Percentiles rank a stretch among this genome's conserved stretches.
These are phyloP conservation scores for Tinea trinotella DNA, from an alignment of 2,888 invertebrate species.

Conservation along the genomic window DNA sequence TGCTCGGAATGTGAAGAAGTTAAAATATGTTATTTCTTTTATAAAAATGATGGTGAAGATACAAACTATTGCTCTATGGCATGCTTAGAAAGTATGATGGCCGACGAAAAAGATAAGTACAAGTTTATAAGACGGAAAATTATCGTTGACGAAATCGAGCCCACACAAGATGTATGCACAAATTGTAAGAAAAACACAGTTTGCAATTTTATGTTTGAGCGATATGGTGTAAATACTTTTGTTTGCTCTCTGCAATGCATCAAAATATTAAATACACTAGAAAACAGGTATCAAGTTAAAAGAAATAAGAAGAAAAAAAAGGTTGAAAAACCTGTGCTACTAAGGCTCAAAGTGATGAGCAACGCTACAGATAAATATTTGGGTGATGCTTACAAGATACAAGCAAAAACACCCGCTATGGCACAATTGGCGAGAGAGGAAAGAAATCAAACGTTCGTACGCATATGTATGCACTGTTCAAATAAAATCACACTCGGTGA, in stretches of 20 bases:
- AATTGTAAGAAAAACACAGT: conserved; percentile 61
- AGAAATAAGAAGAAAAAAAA: conserved; percentile 33
- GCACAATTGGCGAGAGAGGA: conserved; percentile 72
- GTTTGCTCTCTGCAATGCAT: conserved; percentile 75
- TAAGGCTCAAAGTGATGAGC: conserved; percentile 64
- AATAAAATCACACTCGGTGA: conserved; percentile 67
- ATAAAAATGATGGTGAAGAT: conserved; percentile 56
- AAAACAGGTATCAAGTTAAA: conserved; percentile 50
- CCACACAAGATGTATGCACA: conserved; percentile 46
- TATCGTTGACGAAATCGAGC: conserved; percentile 50
- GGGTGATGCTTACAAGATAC: conserved; percentile 68
- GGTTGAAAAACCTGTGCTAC: conserved; percentile 35
- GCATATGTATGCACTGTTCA: conserved; percentile 73
- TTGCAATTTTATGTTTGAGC: conserved; percentile 58
- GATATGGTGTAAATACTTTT: conserved; percentile 60
- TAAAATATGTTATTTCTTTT: conserved; percentile 58
- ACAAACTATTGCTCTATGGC: conserved; percentile 67
- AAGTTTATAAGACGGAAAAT: conserved; percentile 66
- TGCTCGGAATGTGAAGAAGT: conserved; percentile 60
- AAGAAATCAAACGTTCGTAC: conserved; percentile 68
- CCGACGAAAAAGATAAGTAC: conserved; percentile 68
- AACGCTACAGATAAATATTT: conserved; percentile 68
- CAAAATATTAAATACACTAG: conserved; percentile 51
- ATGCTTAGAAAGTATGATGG: conserved; percentile 69
- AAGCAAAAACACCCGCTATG: conserved; percentile 73